A percentile compares a stretch with the other conserved stretches of the same genome.
These are phyloP conservation scores for Delia radicum DNA, from an alignment of 1,140 invertebrate genomes.

Conservation along the genomic window DNA sequence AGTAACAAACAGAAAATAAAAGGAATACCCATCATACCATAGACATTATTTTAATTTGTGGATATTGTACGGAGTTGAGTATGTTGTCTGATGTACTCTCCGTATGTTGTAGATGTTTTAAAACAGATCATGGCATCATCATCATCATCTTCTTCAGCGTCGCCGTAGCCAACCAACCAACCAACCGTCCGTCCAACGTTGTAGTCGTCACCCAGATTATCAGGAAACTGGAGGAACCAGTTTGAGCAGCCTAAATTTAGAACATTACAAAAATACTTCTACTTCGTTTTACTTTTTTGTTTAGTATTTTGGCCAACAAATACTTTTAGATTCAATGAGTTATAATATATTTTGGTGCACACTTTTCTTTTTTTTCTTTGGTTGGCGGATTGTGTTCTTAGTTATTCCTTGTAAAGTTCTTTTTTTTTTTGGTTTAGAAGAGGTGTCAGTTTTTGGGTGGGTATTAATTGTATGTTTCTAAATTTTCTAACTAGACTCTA, in stretches of 20 bases:
- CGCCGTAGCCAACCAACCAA: not conserved
- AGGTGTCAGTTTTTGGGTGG: not conserved
- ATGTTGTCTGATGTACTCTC: not conserved
- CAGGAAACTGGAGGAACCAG: slow-evolving; percentile 54
- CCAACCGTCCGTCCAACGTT: not conserved
- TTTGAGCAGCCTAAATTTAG: slow-evolving; percentile 54
- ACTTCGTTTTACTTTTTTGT: not conserved
- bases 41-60: slow-evolving; percentile 16
- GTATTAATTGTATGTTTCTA: not conserved
- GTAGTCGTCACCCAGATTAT: slow-evolving; percentile 51
- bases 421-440: not conserved
- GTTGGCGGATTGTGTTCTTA: not conserved
- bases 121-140: slow-evolving; percentile 23
- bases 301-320: slow-evolving; percentile 13
- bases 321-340: not conserved
- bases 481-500: too few species aligned
- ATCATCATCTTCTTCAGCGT: not conserved
- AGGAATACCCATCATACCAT: slow-evolving; percentile 11
- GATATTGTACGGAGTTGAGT: not conserved
- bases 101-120: slow-evolving; percentile 7
- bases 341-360: not conserved
- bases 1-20: slow-evolving; percentile 9
- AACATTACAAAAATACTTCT: slow-evolving; percentile 29
- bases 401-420: not conserved
- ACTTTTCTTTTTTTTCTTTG: not conserved